These are phyloP conservation scores for Ooceraea biroi DNA, from an alignment of 1,140 invertebrate species.

Conservation along the genomic window DNA sequence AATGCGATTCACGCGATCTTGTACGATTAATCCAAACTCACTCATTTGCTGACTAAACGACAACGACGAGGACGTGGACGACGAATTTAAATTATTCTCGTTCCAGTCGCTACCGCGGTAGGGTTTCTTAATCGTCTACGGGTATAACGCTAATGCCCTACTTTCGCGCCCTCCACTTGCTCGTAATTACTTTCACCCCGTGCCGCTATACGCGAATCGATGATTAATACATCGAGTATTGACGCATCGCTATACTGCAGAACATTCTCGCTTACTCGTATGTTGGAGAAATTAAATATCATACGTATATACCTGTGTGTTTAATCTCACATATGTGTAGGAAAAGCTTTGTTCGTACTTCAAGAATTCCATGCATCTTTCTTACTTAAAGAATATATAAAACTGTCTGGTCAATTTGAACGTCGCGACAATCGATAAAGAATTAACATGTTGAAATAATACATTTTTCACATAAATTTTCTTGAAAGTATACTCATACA, in stretches of 20 bases:
- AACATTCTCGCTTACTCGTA: background rate
- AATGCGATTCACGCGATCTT: background rate
- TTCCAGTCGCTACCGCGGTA: conserved; percentile 75
- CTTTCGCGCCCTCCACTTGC: conserved; percentile 73
- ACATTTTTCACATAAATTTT: too few species aligned
- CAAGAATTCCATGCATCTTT: conserved; percentile 1
- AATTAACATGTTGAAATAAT: background rate
- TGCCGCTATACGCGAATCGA: conserved; percentile 64
- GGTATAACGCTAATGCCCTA: conserved; percentile 80
- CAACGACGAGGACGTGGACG: conserved; percentile 62
- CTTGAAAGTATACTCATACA: too few species aligned
- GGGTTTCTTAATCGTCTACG: conserved; percentile 83
- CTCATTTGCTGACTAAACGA: conserved; percentile 23
- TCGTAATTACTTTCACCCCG: conserved; percentile 82
- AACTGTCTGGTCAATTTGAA: conserved; percentile 2
- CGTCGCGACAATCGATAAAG: background rate
- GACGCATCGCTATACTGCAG: background rate
- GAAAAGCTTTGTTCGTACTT: conserved; percentile 15
- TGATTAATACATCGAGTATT: conserved; percentile 34
- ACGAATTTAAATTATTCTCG: conserved; percentile 81
- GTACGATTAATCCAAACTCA: conserved; percentile 20
- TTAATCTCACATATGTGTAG: background rate
- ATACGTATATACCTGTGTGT: background rate
- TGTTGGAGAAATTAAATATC: conserved; percentile 19
- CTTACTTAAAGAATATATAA: conserved; percentile 5